A percentile compares a stretch with the other conserved stretches of the same genome.
phyloP scores from a whole-genome alignment of 1,140 invertebrate genomes.

The Drosophila elegans region DNA sequence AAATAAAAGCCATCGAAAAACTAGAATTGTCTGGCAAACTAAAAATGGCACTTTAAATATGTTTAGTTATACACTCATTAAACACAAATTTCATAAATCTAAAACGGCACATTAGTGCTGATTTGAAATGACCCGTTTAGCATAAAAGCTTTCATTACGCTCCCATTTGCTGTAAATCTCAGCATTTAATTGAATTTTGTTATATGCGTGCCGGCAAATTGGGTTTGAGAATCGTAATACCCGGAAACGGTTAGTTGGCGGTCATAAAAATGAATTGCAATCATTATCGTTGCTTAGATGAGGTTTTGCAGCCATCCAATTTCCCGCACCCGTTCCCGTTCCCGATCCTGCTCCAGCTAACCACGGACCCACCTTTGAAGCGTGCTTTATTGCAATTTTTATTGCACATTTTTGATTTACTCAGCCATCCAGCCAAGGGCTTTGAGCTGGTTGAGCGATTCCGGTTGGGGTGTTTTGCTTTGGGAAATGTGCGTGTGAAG shows the following conservation, averaged over 20 bases:
- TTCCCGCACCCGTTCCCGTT: neutral
- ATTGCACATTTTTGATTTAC: constrained; percentile 78
- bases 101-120: constrained; percentile 2
- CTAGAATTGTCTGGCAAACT: no score
- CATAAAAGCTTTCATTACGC: constrained; percentile 11
- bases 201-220: constrained; percentile 67
- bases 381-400: constrained; percentile 68
- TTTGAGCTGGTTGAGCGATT: constrained; percentile 28
- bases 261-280: constrained; percentile 78
- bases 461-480: neutral
- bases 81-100: constrained; percentile 7
- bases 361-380: constrained; percentile 41
- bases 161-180: constrained; percentile 17
- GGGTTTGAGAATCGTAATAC: constrained; percentile 61
- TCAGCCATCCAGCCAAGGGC: constrained; percentile 23
- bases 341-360: no score
- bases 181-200: constrained; percentile 37
- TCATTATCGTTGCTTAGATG: constrained; percentile 80
- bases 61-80: neutral
- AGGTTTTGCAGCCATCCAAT: constrained; percentile 49
- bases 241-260: constrained; percentile 66
- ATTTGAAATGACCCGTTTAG: constrained; percentile 20
- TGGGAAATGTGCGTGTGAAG: constrained; percentile 29
- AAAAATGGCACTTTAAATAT: neutral
- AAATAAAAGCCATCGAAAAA: no score